Base-by-base conservation (phyloP, 2,797 vertebrate genomes). In the Benthosema pterotum region DNA sequence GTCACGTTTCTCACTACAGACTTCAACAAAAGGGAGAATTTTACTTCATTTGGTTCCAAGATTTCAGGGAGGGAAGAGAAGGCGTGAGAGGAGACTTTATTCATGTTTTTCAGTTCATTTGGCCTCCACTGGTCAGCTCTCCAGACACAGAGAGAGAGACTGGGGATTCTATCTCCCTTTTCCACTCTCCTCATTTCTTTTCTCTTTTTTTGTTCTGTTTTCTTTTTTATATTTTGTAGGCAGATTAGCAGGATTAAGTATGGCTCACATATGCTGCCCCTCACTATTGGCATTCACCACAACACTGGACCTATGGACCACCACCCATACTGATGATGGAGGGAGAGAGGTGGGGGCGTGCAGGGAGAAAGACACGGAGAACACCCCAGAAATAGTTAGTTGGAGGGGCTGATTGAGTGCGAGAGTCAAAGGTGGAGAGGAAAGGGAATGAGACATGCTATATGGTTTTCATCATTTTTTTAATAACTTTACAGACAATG, bases 181-280 rank as follows among this genome's bases (percentile, higher is more conserved):
- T 84, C 71, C 76, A 82, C 74, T 78, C 81, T 85, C 75, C 78
- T 72, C 77, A 74, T 65, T 71, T 81, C 79, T 82, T 74, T 65
- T 25, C 51, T 65, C 16, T 71, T 78, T 65, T 71, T 81, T 80
- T 82, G 74, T 65, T 25, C 51, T 46, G 43, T 77, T 63, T 52
- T 65, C n/a, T 71, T 72, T 59, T 80, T 87, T 75, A 77, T 80
- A 60, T 82, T 88, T 81, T 63, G 0, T 38, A 95, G 94, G 88
- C 87, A 98, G 96, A 98, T 98, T 98, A 97, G 94, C 92, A 93
- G 95, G 96, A 97, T 98, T 97, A 98, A 93, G 93, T 93, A 93
- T 94, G 94, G 93, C 93, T 95, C 95, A 94, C 96, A 97, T 97
- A 97, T 97, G 96, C 95, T 96, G 92, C 87, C 93, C 88, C 90